A percentile compares a stretch with the other conserved stretches of the same genome.
These are phyloP conservation scores for Meteorus sp. DNA, from an alignment of 1,140 invertebrate species.

Conservation along the genomic window DNA sequence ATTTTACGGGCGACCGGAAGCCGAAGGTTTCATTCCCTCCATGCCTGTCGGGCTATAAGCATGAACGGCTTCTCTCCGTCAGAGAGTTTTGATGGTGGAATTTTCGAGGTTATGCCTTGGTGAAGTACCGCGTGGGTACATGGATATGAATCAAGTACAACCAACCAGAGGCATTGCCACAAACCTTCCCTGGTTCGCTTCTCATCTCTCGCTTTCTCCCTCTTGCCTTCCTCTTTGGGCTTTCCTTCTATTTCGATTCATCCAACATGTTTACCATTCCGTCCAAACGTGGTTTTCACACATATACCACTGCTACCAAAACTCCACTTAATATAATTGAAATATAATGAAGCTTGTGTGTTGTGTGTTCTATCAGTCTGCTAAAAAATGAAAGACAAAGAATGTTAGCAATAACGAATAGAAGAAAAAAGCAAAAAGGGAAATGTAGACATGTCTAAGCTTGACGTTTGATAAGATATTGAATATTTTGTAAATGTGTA, in stretches of 20 bases:
- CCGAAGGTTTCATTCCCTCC: conserved; percentile 9
- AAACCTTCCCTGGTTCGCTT: too few relatives aligned
- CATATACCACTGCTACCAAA: background rate
- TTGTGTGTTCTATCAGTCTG: too few relatives aligned
- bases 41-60: conserved; percentile 6
- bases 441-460: conserved; percentile 1
- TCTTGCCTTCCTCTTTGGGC: too few relatives aligned
- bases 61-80: conserved; percentile 13
- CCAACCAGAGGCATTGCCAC: too few relatives aligned
- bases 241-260: background rate
- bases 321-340: conserved; percentile 14
- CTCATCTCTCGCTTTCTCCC: too few relatives aligned
- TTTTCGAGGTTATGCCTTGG: background rate
- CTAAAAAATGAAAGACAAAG: background rate
- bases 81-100: background rate
- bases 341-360: conserved; percentile 14
- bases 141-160: too few relatives aligned
- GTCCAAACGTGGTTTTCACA: background rate
- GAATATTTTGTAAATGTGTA: too few relatives aligned
- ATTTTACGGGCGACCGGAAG: conserved; percentile 28
- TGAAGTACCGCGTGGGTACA: background rate
- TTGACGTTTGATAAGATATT: too few relatives aligned
- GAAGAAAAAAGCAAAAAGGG: background rate
- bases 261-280: background rate
- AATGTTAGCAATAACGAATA: background rate